These are phyloP conservation scores for Sebastes miniatus DNA, from an alignment of 2,797 vertebrate species.

Conservation along the genomic window DNA sequence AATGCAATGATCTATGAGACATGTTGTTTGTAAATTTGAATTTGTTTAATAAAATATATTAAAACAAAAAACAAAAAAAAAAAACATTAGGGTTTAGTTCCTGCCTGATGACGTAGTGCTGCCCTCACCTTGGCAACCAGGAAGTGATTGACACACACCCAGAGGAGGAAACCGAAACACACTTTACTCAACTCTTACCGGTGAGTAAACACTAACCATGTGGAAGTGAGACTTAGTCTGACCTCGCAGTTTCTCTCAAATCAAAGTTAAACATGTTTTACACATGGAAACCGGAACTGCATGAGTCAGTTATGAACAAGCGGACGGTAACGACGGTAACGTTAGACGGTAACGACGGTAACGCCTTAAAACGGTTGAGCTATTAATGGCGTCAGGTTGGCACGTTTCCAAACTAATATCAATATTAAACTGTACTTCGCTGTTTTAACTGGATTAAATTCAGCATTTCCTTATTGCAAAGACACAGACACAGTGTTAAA, in stretches of 20 bases:
- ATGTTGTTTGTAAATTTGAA: too few relatives aligned
- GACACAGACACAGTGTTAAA: not conserved
- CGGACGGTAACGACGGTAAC: too few relatives aligned
- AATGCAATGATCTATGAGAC: too few relatives aligned
- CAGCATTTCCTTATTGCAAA: not conserved
- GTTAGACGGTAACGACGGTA: not conserved
- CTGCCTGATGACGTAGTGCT: conserved; percentile 40
- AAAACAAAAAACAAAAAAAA: too few relatives aligned
- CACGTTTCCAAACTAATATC: not conserved
- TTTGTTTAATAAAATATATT: too few relatives aligned
- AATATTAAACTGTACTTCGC: accelerated
- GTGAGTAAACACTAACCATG: conserved; percentile 52
- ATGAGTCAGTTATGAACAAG: not conserved
- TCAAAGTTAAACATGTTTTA: not conserved
- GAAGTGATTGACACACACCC: conserved; percentile 56
- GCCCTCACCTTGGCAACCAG: conserved; percentile 61
- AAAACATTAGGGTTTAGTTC: not conserved
- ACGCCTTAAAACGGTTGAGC: not conserved
- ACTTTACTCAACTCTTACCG: conserved; percentile 19
- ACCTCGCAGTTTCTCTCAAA: not conserved
- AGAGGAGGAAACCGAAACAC: conserved; percentile 8
- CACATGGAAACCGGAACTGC: not conserved
- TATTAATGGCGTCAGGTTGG: conserved; percentile 17
- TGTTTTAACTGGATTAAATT: not conserved
- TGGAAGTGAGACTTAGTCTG: not conserved